phyloP scores from a whole-genome alignment of 2,797 vertebrate genomes.

The Macropodus opercularis region DNA sequence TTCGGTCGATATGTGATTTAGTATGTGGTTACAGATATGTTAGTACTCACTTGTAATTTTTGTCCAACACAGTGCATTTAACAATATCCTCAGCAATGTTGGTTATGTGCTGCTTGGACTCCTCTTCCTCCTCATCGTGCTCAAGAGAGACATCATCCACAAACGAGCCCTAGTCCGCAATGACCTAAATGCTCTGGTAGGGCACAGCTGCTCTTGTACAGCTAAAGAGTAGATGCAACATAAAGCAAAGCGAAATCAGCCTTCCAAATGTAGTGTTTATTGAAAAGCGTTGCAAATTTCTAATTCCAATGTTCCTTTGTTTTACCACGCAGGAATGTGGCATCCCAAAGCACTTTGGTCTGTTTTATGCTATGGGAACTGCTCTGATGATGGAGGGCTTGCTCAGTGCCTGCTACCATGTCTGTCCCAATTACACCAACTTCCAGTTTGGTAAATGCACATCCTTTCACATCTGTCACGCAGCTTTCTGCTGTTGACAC shows the following conservation, averaged over 20 bases:
- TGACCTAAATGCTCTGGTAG: conserved; percentile 85
- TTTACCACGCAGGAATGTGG: conserved; percentile 87
- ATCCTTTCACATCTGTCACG: not conserved
- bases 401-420: conserved; percentile 97
- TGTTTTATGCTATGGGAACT: conserved; percentile 97
- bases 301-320: not conserved
- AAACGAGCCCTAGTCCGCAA: conserved; percentile 88
- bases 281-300: not conserved
- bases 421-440: conserved; percentile 98
- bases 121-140: conserved; percentile 94
- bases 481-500: not conserved
- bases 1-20: not conserved
- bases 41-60: not conserved
- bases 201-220: conserved; percentile 10
- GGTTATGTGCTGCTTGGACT: conserved; percentile 95
- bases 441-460: conserved; percentile 92
- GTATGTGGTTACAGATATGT: not conserved
- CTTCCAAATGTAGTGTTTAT: not conserved
- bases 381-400: conserved; percentile 99
- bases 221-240: not conserved
- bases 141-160: conserved; percentile 91
- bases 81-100: conserved; percentile 98
- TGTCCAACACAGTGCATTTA: conserved; percentile 87
- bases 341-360: conserved; percentile 96
- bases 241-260: too few species aligned